These are phyloP conservation scores for Microplitis mediator DNA, from an alignment of 1,140 invertebrate species.

Conservation along the genomic window DNA sequence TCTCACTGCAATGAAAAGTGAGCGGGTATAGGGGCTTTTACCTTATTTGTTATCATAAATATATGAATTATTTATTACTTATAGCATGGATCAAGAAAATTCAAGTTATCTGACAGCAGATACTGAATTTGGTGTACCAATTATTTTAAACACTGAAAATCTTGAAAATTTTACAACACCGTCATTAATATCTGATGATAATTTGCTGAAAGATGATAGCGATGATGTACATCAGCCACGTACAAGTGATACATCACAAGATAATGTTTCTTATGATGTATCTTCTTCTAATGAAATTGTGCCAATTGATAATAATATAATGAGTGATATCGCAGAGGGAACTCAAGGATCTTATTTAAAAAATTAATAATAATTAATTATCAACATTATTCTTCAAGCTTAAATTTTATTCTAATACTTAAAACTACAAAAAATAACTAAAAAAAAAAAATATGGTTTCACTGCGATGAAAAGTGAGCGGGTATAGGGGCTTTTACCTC, in stretches of 20 bases:
- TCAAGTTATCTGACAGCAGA: slow-evolving; percentile 53
- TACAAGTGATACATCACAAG: slow-evolving; percentile 40
- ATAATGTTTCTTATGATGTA: slow-evolving; percentile 24
- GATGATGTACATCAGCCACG: slow-evolving; percentile 38
- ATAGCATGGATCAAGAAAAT: slow-evolving; percentile 55
- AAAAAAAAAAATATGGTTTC: no score
- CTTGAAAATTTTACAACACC: slow-evolving; percentile 48
- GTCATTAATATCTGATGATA: slow-evolving; percentile 38
- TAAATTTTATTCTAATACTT: no score
- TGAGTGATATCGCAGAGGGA: slow-evolving; percentile 20
- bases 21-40: no score
- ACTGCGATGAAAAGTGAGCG: no score
- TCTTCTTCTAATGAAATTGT: slow-evolving; percentile 17
- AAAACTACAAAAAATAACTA: no score
- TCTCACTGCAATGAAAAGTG: no score
- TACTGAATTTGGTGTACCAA: slow-evolving; percentile 53
- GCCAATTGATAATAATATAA: slow-evolving; percentile 7
- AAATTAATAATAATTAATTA: no score
- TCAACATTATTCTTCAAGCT: no score
- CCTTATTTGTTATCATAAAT: no score
- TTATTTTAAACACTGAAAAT: slow-evolving; percentile 53
- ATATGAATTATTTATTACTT: slow-evolving; percentile 27
- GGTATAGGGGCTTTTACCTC: no score
- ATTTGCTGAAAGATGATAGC: slow-evolving; percentile 41
- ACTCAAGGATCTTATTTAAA: no score